Evolutionary conservation across 2,888 invertebrate genomes (phyloP), one percentile per base, ranked within the genome.

Genomic region (Hydrotaea cyrtoneurina): DNA sequence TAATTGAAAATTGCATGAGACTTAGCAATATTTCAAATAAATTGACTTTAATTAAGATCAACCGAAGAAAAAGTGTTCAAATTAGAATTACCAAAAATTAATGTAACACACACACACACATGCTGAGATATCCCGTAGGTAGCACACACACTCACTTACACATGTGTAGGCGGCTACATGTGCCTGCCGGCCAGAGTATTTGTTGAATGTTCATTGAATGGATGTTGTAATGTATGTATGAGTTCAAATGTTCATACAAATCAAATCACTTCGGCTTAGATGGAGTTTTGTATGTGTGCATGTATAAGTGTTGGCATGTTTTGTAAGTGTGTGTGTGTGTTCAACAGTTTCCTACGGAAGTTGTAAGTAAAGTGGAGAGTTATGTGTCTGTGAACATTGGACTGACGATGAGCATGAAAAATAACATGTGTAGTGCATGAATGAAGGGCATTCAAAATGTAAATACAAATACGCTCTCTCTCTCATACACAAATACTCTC

Each of bases 41-140:
- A 77, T 81, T 43, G 64, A 72, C 64, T 50, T 50, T 26, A 72
- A 81, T 72, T 77, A 76, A 76, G 71, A 19, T 11, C 5, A 1
- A 53, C 17, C 53, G 17, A 53, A 17, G n/a, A n/a, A n/a, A n/a
- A n/a, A n/a, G n/a, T n/a, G n/a, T n/a, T n/a, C n/a, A n/a, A n/a
- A n/a, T 53, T n/a, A 7, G 11, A 43, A 43, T 13, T 13, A 43
- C 43, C 43, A 43, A 43, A 43, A 43, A 43, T 43, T 43, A 43
- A 43, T 11, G 43, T 43, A 11, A 43, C 43, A 43, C 43, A 43
- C 43, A 43, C 15, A 43, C 36, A 36, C 36, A 36, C 36, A 36
- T 36, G 8, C 36, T 36, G 36, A 36, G 36, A n/a, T 36, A 36
- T 36, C 4, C 36, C 36, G 8, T 5, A 3, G 8, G 36, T 8